Evolutionary conservation across 2,888 invertebrate species (phyloP), one percentile per base, ranked within the genome.

Genomic region (Drosophila atroscutellata): DNA sequence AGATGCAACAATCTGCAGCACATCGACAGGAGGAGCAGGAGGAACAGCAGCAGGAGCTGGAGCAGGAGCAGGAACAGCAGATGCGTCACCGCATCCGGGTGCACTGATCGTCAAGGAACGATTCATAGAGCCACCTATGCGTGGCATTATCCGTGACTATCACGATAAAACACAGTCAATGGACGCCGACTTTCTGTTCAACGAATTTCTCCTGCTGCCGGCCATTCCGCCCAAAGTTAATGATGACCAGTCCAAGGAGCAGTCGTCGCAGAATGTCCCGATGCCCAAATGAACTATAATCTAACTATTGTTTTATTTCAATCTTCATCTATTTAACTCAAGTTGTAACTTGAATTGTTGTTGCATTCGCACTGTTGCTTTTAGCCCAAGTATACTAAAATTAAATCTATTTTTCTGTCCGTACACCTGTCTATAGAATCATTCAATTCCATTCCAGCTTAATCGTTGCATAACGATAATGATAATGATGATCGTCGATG

Each of bases 91-190:
- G 1, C 91, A 89, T 60, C 93, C 93, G 0, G 94, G 94, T 2
- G 92, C 93, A 5, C 91, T 94, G 28, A 85, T 94, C 32, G 92
- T 94, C 2, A 94, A 93, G 87, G 94, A 94, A 86, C 92, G 92
- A 62, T 94, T 92, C 77, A 94, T 94, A 37, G 94, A 94, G 81
- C 93, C 94, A 4, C 93, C 94, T 2, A 93, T 94, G 70, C 92
- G 94, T 32, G 66, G 86, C 56, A 91, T 94, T 57, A 93, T 94
- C 1, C 94, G 93, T 72, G 94, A 89, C 64, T 92, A 92, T 74
- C 91, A 92, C 37, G 90, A 83, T 49, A 92, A 93, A 70, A 92
- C 93, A 0, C 92, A 92, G 63, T 92, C 92, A 30, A 92, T 92
- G 91, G 92, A 92, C 66, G 90, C 91, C 0, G 92, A 92, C 56